Conservation (phyloP, 2,113 vertebrate species). For the Candoia aspera region DNA sequence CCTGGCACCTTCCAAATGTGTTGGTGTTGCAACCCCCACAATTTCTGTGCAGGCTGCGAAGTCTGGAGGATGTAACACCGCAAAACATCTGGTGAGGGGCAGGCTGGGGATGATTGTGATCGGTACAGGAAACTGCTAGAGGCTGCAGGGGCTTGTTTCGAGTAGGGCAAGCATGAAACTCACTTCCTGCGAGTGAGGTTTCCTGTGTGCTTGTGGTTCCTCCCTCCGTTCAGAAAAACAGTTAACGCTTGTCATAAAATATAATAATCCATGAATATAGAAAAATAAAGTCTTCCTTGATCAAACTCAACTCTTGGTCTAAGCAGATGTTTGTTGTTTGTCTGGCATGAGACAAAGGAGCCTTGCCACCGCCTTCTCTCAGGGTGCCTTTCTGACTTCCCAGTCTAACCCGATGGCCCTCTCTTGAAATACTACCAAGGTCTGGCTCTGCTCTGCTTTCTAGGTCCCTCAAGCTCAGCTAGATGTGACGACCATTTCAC, state of each 20-base stretch:
- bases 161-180: constrained; percentile 27
- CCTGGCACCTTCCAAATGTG: neutral
- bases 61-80: neutral
- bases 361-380: too few relatives aligned
- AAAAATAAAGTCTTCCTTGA: neutral
- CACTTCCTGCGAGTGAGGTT: neutral
- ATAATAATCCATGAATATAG: neutral
- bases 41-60: neutral
- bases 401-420: too few relatives aligned
- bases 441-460: too few relatives aligned
- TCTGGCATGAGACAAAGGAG: too few relatives aligned
- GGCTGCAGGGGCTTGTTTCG: neutral
- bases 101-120: neutral
- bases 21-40: neutral
- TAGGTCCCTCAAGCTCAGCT: too few relatives aligned
- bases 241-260: neutral
- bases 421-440: too few relatives aligned
- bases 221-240: constrained; percentile 37
- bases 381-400: too few relatives aligned
- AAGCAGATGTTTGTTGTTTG: too few relatives aligned
- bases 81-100: neutral
- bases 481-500: too few relatives aligned
- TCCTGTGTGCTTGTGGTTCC: rapidly evolving
- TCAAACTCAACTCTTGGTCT: neutral
- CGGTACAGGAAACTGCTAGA: neutral